Percentiles rank a stretch among this genome's conserved stretches.
Conservation (phyloP, 2,797 vertebrate genomes). For the Cygnus olor region DNA sequence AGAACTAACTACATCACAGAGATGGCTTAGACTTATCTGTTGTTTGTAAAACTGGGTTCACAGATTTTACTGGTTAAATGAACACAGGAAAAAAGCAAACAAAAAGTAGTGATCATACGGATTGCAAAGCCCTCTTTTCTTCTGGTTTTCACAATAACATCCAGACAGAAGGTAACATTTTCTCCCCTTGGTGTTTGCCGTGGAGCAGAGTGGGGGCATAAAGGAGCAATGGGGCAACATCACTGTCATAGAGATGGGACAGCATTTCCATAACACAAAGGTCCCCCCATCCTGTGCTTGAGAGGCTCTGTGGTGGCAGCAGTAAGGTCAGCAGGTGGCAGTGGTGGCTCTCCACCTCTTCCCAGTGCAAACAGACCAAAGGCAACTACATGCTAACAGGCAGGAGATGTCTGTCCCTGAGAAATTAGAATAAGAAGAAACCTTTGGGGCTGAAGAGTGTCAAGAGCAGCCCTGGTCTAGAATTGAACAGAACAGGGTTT, state of each 20-base stretch:
- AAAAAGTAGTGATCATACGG: neutral
- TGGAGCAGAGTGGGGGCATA: neutral
- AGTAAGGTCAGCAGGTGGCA: neutral
- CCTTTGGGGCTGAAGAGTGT: neutral
- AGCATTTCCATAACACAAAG: rapidly evolving
- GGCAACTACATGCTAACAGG: neutral
- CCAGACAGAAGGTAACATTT: neutral
- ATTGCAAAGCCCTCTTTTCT: neutral
- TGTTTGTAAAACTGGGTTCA: neutral
- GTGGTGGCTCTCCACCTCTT: neutral
- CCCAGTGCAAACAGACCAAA: neutral
- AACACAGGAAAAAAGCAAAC: neutral
- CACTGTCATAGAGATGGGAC: neutral
- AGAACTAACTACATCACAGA: neutral
- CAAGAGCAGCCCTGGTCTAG: neutral
- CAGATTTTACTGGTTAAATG: neutral
- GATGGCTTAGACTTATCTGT: neutral
- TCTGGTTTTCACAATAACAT: neutral
- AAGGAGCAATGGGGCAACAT: neutral
- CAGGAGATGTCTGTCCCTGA: neutral
- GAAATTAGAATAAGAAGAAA: neutral
- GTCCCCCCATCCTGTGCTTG: neutral
- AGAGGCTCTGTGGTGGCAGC: neutral
- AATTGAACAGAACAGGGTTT: neutral
- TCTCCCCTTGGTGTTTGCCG: neutral